Percentiles rank a stretch among this genome's conserved stretches.
Conservation (phyloP, 2,113 vertebrate genomes). For the Crotalus tigris region DNA sequence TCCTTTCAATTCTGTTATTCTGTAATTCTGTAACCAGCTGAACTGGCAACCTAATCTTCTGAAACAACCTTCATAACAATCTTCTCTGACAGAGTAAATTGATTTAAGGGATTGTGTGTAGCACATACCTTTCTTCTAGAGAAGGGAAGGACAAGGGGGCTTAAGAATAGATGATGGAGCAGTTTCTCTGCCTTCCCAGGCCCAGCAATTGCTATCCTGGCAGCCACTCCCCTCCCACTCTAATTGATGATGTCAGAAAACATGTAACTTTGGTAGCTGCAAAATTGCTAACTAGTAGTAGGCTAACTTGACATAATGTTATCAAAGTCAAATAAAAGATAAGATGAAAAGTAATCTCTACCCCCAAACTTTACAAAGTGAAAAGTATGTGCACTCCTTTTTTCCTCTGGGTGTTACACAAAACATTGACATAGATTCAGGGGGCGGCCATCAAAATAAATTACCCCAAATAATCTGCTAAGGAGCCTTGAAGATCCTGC, state of each 20-base stretch:
- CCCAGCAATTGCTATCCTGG: neutral
- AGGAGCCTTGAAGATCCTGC: slow-evolving; percentile 9
- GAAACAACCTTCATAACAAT: neutral
- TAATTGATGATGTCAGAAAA: neutral
- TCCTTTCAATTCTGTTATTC: neutral
- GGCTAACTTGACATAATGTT: neutral
- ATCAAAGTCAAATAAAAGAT: neutral
- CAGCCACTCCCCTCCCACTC: neutral
- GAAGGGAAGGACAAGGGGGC: neutral
- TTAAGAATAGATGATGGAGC: neutral
- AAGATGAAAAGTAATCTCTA: neutral
- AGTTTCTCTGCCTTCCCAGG: neutral
- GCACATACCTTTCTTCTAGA: neutral
- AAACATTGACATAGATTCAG: slow-evolving; percentile 10
- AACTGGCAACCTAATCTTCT: neutral
- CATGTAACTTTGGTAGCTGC: neutral
- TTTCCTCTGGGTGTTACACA: neutral
- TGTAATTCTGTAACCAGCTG: neutral
- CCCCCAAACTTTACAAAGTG: neutral
- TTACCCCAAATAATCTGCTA: slow-evolving; percentile 20
- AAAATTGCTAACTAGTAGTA: neutral
- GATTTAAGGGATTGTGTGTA: neutral
- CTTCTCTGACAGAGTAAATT: neutral
- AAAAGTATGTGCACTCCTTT: neutral
- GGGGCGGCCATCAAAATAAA: slow-evolving; percentile 30